Conservation (phyloP, 2,113 vertebrate genomes). For the Stegastes partitus region DNA sequence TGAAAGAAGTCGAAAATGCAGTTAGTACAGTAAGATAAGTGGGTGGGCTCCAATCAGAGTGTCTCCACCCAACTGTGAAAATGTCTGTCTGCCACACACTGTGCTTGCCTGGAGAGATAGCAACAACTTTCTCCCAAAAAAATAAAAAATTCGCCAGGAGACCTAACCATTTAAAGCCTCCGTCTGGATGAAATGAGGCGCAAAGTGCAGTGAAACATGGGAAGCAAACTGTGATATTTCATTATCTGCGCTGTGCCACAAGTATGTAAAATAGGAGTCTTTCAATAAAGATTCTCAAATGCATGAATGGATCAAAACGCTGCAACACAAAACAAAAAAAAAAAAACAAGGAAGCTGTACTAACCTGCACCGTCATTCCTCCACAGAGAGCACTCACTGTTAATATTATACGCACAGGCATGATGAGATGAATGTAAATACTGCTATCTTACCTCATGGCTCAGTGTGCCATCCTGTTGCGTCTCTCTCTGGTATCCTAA, state of each 20-base stretch:
- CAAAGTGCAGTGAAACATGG: conserved; percentile 5
- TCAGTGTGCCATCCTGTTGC: conserved; percentile 52
- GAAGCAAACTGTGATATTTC: conserved; percentile 3
- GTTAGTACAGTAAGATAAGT: conserved; percentile 38
- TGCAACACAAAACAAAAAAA: background rate
- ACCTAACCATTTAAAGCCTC: conserved; percentile 2
- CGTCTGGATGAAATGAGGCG: conserved; percentile 19
- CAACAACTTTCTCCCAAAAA: conserved; percentile 40
- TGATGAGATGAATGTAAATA: conserved; percentile 5
- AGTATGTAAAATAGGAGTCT: background rate
- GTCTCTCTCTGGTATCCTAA: conserved; percentile 46
- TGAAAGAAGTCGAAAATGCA: conserved; percentile 42
- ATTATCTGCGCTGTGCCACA: conserved; percentile 9
- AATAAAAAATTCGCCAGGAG: conserved; percentile 7
- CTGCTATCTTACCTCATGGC: conserved; percentile 57
- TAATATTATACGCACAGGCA: background rate
- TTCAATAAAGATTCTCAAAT: background rate
- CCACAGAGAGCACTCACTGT: background rate
- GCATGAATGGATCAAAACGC: background rate
- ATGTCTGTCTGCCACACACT: conserved; percentile 40
- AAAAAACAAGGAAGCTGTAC: background rate
- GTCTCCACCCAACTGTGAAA: conserved; percentile 58
- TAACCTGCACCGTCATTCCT: background rate
- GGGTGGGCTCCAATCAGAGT: conserved; percentile 33
- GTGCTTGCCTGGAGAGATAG: conserved; percentile 13